Conservation (phyloP, 2,888 invertebrate species). For the Acanthosepion esculentum region DNA sequence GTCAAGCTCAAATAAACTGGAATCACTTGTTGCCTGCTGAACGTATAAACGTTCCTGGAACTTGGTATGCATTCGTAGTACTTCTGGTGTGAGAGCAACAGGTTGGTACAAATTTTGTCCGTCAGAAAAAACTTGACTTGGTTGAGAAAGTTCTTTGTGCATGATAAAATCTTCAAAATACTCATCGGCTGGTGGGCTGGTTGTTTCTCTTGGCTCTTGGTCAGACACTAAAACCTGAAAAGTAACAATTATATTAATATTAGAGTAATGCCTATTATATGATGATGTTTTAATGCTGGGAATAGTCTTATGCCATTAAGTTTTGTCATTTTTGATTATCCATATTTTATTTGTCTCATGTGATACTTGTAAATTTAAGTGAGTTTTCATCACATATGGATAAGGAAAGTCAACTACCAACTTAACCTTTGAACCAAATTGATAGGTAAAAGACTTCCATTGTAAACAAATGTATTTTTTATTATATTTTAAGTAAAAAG, state of each 20-base stretch:
- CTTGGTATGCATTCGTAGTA: slow-evolving; percentile 60
- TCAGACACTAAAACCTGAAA: slow-evolving; percentile 64
- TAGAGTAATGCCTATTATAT: not conserved
- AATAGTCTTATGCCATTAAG: no score
- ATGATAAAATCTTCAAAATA: slow-evolving; percentile 50
- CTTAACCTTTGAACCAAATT: no score
- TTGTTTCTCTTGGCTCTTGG: slow-evolving; percentile 62
- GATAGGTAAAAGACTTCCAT: no score
- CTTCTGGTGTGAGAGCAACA: slow-evolving; percentile 60
- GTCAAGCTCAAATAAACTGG: slow-evolving; percentile 55
- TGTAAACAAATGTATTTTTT: no score
- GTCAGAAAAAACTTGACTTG: not conserved
- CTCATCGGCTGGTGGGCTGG: slow-evolving; percentile 49
- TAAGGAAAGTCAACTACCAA: no score
- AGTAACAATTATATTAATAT: not conserved
- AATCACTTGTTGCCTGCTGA: slow-evolving; percentile 60
- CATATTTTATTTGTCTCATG: no score
- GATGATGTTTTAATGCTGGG: no score
- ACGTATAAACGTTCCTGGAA: slow-evolving; percentile 62
- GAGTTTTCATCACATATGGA: no score
- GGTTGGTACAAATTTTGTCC: slow-evolving; percentile 52
- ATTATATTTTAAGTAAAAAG: no score
- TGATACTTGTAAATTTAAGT: no score
- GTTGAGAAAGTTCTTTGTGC: not conserved
- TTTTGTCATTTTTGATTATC: no score